These are phyloP conservation scores for Bombus terrestris DNA, from an alignment of 1,140 invertebrate species.

Conservation along the genomic window DNA sequence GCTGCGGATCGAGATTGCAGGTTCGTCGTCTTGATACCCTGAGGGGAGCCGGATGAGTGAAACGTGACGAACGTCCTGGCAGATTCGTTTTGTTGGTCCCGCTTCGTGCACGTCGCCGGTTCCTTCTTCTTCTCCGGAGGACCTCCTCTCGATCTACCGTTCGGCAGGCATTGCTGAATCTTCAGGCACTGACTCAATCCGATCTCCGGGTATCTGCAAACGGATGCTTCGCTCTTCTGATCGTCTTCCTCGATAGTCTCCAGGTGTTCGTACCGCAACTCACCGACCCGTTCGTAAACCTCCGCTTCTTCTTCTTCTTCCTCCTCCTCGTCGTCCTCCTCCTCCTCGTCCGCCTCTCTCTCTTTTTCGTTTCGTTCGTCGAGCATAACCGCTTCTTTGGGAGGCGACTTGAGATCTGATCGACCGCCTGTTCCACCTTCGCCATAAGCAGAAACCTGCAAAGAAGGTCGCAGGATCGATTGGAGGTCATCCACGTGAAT, in stretches of 20 bases:
- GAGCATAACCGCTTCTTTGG: slow-evolving; percentile 33
- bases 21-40: background rate
- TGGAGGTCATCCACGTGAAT: slow-evolving; percentile 72
- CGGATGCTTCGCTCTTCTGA: slow-evolving; percentile 53
- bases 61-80: slow-evolving; percentile 56
- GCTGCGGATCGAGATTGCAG: background rate
- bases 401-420: slow-evolving; percentile 35
- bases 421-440: slow-evolving; percentile 43
- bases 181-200: slow-evolving; percentile 65
- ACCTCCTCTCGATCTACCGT: slow-evolving; percentile 46
- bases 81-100: slow-evolving; percentile 44
- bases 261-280: slow-evolving; percentile 62
- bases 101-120: background rate
- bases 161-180: slow-evolving; percentile 61
- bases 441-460: slow-evolving; percentile 69
- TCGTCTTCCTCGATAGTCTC: slow-evolving; percentile 68
- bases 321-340: background rate
- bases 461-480: slow-evolving; percentile 64
- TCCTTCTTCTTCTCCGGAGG: slow-evolving; percentile 1
- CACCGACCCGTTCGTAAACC: slow-evolving; percentile 44
- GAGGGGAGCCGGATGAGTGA: slow-evolving; percentile 16
- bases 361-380: background rate
- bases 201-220: slow-evolving; percentile 59
- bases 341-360: slow-evolving; percentile 14
- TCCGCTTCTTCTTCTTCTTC: slow-evolving; percentile 21